Percentiles rank a stretch among this genome's conserved stretches.
These are phyloP conservation scores for Ophion slaviceki DNA, from an alignment of 2,888 invertebrate genomes.

Conservation along the genomic window DNA sequence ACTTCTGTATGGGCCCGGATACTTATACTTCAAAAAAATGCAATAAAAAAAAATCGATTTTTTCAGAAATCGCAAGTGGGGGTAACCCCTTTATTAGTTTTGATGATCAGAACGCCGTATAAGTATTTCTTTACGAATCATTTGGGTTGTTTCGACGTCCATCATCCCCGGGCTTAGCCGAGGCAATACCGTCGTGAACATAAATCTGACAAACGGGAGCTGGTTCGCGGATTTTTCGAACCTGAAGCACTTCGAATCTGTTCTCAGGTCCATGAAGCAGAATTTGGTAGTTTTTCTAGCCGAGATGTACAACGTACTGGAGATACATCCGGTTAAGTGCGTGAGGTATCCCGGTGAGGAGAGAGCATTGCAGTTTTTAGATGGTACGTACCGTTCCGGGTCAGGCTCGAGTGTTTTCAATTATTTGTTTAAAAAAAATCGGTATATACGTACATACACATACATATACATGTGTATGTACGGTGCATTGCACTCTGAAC, in stretches of 20 bases:
- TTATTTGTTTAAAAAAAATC: neutral
- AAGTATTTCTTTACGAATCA: too few species aligned
- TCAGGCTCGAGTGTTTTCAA: slow-evolving; percentile 44
- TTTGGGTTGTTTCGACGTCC: too few species aligned
- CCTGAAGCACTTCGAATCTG: slow-evolving; percentile 27
- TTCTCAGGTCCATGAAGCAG: slow-evolving; percentile 93
- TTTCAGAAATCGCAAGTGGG: too few species aligned
- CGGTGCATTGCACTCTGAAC: slow-evolving; percentile 36
- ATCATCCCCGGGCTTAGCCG: neutral
- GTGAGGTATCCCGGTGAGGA: slow-evolving; percentile 93
- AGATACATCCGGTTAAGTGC: slow-evolving; percentile 95
- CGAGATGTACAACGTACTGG: slow-evolving; percentile 96
- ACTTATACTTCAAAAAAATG: too few species aligned
- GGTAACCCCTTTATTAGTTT: too few species aligned
- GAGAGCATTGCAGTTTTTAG: slow-evolving; percentile 83
- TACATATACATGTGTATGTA: neutral
- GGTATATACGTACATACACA: neutral
- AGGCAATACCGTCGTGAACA: neutral
- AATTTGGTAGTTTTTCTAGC: slow-evolving; percentile 96
- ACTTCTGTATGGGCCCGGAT: too few species aligned
- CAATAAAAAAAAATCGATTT: too few species aligned
- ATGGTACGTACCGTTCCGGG: slow-evolving; percentile 81
- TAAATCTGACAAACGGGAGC: neutral
- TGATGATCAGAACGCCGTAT: too few species aligned
- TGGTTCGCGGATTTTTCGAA: neutral